Conservation (phyloP, 2,888 invertebrate species). For the Eurytoma californica region DNA sequence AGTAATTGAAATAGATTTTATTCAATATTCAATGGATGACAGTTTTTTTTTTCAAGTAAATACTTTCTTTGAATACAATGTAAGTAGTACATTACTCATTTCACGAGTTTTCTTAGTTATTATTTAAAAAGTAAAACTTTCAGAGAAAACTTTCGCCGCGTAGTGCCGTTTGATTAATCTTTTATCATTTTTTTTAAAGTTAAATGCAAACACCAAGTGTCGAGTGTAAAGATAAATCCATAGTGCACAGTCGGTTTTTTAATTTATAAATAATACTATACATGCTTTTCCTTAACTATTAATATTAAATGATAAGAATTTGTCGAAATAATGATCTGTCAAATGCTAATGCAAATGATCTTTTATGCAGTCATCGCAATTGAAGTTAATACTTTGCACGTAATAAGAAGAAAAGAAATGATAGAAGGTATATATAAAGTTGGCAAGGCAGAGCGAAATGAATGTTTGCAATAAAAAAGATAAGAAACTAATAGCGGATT, state of each 20-base stretch:
- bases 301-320: too few relatives aligned
- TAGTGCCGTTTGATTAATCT: constrained; percentile 43
- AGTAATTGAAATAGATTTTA: not conserved
- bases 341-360: too few relatives aligned
- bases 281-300: too few relatives aligned
- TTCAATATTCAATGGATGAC: constrained; percentile 1
- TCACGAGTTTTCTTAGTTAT: constrained; percentile 21
- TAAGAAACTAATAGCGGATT: too few relatives aligned
- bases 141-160: constrained; percentile 53
- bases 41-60: constrained; percentile 43
- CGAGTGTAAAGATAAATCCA: constrained; percentile 49
- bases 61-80: constrained; percentile 36
- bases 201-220: constrained; percentile 52
- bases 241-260: constrained; percentile 42
- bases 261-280: constrained; percentile 27
- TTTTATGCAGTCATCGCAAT: too few relatives aligned
- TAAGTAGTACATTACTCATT: too few relatives aligned
- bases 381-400: too few relatives aligned
- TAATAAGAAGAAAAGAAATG: too few relatives aligned
- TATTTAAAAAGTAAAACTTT: constrained; percentile 40
- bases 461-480: too few relatives aligned
- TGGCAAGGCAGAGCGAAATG: too few relatives aligned
- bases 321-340: too few relatives aligned
- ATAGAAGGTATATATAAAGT: too few relatives aligned
- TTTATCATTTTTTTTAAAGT: constrained; percentile 16